Evolutionary conservation across 2,113 vertebrate genomes (phyloP).

Genomic region (Takifugu flavidus): DNA sequence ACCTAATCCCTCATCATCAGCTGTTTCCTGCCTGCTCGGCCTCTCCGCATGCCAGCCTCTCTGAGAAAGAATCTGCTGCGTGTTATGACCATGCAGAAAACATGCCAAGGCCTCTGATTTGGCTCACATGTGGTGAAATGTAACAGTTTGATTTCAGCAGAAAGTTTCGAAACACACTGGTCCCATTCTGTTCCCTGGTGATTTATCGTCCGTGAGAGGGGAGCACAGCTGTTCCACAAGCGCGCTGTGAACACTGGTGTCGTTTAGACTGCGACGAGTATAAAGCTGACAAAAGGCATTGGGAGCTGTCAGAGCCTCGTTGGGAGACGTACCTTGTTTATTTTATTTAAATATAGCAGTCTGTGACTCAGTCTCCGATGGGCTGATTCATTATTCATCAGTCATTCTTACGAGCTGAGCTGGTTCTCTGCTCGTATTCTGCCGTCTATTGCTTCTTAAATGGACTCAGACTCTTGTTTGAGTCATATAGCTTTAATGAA

Average conservation of each 20-base stretch:
- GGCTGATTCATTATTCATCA: slow-evolving; percentile 49
- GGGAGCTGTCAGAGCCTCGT: background rate
- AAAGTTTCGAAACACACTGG: slow-evolving; percentile 40
- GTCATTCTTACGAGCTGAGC: slow-evolving; percentile 42
- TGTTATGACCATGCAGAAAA: slow-evolving; percentile 70
- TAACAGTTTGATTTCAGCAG: slow-evolving; percentile 26
- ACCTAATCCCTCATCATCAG: slow-evolving; percentile 71
- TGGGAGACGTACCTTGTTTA: background rate
- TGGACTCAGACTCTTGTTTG: slow-evolving; percentile 12
- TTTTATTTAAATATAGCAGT: slow-evolving; percentile 1
- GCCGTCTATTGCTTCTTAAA: slow-evolving; percentile 15
- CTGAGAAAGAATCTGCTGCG: slow-evolving; percentile 67
- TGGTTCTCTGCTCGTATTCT: background rate
- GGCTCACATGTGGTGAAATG: slow-evolving; percentile 40
- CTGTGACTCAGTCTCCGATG: slow-evolving; percentile 26
- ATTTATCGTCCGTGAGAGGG: slow-evolving; percentile 29
- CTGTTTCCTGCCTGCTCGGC: slow-evolving; percentile 68
- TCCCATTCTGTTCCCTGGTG: slow-evolving; percentile 27
- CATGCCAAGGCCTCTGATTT: slow-evolving; percentile 47
- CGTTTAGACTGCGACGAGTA: slow-evolving; percentile 15
- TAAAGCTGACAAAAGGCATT: background rate
- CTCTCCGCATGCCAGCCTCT: slow-evolving; percentile 59
- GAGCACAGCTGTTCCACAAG: slow-evolving; percentile 33
- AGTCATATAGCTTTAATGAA: slow-evolving; percentile 34
- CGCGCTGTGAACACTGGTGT: too few species aligned